These are phyloP conservation scores for Silurus lanzhouensis DNA, from an alignment of 2,797 vertebrate genomes.

Conservation along the genomic window DNA sequence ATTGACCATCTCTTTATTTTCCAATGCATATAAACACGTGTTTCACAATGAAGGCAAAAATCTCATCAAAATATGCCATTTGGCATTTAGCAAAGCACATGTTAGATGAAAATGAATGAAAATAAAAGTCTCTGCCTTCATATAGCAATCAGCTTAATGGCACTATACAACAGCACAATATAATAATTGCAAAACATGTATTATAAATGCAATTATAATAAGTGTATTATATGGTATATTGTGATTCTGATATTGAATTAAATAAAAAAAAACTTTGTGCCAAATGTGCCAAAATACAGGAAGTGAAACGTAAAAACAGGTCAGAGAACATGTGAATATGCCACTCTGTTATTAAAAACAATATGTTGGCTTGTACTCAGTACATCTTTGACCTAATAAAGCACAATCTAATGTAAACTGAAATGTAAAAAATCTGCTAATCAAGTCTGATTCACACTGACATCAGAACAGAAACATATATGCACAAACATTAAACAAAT, in stretches of 20 bases:
- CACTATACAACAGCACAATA: constrained; percentile 36
- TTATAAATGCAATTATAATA: constrained; percentile 55
- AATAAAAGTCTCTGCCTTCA: constrained; percentile 44
- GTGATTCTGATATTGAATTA: not conserved
- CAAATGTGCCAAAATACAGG: not conserved
- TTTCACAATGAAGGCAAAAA: constrained; percentile 66
- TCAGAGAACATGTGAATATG: not conserved
- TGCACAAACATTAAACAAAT: not conserved
- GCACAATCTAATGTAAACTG: not conserved
- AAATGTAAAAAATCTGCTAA: not conserved
- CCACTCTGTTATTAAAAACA: not conserved
- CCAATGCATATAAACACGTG: constrained; percentile 71
- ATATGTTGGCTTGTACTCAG: not conserved
- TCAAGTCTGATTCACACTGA: not conserved
- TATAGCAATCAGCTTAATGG: constrained; percentile 37
- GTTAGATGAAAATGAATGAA: constrained; percentile 69
- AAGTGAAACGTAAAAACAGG: not conserved
- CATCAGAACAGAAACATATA: not conserved
- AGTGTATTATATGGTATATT: constrained; percentile 27
- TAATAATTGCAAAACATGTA: constrained; percentile 59
- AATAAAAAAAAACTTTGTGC: not conserved
- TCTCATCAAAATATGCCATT: constrained; percentile 67
- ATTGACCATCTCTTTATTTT: constrained; percentile 76
- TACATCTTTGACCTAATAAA: not conserved
- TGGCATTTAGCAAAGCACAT: constrained; percentile 70